phyloP scores from a whole-genome alignment of 2,888 invertebrate species.

The Fissipunctia ypsillon region DNA sequence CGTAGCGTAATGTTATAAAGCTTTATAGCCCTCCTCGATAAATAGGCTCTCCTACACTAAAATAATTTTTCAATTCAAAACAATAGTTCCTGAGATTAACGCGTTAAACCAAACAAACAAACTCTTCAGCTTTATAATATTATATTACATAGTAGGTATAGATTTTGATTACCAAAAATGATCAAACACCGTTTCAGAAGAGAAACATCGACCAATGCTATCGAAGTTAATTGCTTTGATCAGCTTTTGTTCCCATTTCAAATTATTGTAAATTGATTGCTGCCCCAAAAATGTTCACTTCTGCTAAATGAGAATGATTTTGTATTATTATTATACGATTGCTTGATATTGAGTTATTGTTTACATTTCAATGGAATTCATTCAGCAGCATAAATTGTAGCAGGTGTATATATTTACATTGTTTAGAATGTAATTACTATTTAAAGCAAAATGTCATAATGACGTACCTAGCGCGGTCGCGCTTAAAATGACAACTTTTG shows the following conservation, averaged over 20 bases:
- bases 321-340: background rate
- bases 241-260: constrained; percentile 32
- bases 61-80: too few relatives aligned
- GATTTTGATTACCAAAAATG: constrained; percentile 23
- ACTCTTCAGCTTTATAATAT: too few relatives aligned
- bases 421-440: background rate
- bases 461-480: too few relatives aligned
- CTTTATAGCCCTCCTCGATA: too few relatives aligned
- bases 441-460: too few relatives aligned
- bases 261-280: constrained; percentile 57
- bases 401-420: background rate
- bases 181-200: constrained; percentile 40
- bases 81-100: too few relatives aligned
- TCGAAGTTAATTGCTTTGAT: constrained; percentile 56
- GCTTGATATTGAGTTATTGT: background rate
- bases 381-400: background rate
- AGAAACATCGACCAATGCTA: constrained; percentile 25
- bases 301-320: constrained; percentile 6
- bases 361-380: background rate
- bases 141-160: too few relatives aligned
- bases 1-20: too few relatives aligned
- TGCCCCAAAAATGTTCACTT: constrained; percentile 35
- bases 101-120: too few relatives aligned
- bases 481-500: background rate
- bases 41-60: too few relatives aligned